Base-by-base conservation (phyloP, 2,113 vertebrate genomes). In the Periophthalmus modestus region DNA sequence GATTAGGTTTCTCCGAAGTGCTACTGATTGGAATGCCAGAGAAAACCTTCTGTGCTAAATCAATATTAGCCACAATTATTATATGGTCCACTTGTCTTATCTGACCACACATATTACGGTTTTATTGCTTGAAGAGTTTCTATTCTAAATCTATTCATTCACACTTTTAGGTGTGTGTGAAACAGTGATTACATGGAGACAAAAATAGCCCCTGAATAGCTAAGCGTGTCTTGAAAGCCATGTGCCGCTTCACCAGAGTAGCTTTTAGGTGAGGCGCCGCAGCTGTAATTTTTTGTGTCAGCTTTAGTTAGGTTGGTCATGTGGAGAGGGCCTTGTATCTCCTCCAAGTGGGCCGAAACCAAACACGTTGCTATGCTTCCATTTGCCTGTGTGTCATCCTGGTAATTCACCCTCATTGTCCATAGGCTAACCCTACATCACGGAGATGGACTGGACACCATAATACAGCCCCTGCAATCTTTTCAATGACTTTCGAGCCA, bases 281-380 rank as follows among this genome's bases (percentile, higher is more conserved):
- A 46, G 69, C 24, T 23, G 3, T 75, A 36, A 74, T 77, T 65
- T 11, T 63, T 55, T 21, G 48, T 21, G 70, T 78, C 81, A 75
- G 75, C 39, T 73, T 46, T 72, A 76, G 68, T 82, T 87, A 73
- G 50, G 61, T 57, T 21, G 47, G 63, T 71, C 63, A 5, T 75
- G 47, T 55, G 62, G 14, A 24, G 69, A 46, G 66, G 62, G 72
- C 58, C 50, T 23, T 69, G 78, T 79, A 55, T 43, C 73, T 15
- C 7, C 11, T 39, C 59, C 74, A 74, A 68, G 52, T 63, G 33
- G 73, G 66, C 73, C 72, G 66, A 57, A 69, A 57, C 34, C 81
- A 16, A 79, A 69, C 63, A 43, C 54, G 48, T 19, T 10, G 47
- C 57, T 74, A 57, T 14, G 50, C 68, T 77, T 81, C 77, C 58